Evolutionary conservation across 2,113 vertebrate species (phyloP).

Genomic region (Anser cygnoides): DNA sequence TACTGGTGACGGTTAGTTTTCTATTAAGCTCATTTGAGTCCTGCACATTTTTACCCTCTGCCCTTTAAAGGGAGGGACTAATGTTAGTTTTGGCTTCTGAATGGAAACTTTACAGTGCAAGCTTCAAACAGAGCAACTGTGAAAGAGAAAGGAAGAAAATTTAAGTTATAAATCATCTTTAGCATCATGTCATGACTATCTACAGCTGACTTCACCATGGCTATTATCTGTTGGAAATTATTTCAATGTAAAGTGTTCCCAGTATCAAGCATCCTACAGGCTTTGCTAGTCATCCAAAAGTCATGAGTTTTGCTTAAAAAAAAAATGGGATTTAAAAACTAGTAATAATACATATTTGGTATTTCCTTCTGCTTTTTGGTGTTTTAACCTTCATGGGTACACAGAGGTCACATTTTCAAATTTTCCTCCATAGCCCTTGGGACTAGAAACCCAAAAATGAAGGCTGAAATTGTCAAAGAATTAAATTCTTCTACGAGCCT

Average conservation of each 20-base stretch:
- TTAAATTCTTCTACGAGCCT: slow-evolving; percentile 3
- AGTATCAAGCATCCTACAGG: slow-evolving; percentile 1
- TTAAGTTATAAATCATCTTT: slow-evolving; percentile 39
- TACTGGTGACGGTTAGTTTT: slow-evolving; percentile 60
- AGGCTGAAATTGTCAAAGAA: slow-evolving; percentile 30
- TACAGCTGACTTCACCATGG: not conserved
- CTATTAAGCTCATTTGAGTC: slow-evolving; percentile 72
- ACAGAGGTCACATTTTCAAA: slow-evolving; percentile 39
- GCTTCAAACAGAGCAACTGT: slow-evolving; percentile 20
- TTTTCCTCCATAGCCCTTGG: not conserved
- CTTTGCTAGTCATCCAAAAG: not conserved
- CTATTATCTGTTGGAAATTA: slow-evolving; percentile 25
- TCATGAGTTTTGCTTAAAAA: slow-evolving; percentile 5
- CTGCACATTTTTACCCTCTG: slow-evolving; percentile 72
- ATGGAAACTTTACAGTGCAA: slow-evolving; percentile 53
- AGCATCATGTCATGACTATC: slow-evolving; percentile 17
- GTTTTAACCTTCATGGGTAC: slow-evolving; percentile 4
- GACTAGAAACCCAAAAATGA: slow-evolving; percentile 45
- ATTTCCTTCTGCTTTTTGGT: slow-evolving; percentile 6
- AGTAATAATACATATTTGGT: not conserved
- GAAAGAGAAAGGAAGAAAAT: slow-evolving; percentile 31
- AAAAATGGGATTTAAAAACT: not conserved
- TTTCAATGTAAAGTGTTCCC: not conserved
- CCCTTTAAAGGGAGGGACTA: slow-evolving; percentile 70
- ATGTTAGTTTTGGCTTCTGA: slow-evolving; percentile 69